Evolutionary conservation across 2,888 invertebrate genomes (phyloP), one percentile per base, ranked within the genome.

Genomic region (Willowsia nigromaculata): DNA sequence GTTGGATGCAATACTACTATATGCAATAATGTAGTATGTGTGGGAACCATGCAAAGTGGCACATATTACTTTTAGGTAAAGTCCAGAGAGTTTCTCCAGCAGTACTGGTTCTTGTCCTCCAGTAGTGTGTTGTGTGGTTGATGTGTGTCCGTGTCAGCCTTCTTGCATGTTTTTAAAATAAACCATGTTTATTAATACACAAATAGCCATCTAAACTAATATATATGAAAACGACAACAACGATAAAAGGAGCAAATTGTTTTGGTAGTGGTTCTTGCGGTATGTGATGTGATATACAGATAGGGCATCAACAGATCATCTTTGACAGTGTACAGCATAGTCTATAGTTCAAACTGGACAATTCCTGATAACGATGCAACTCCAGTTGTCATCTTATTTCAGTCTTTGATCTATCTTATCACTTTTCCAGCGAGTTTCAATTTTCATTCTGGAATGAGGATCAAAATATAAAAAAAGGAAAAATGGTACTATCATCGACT

Each of bases 21-120:
- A 40, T 25, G 25, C 56, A 22, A 56, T 25, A 25, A 50, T 50
- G 25, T 13, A 43, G 4, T 13, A 62, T 11, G 43, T 43, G 27
- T n/a, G 15, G 76, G 27, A 22, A 53, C 30, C 50, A 78, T 33
- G 33, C 33, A 53, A 78, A 78, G 50, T 53, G 33, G 50, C 76
- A 78, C 53, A 78, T 53, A 53, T 53, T 50, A n/a, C 33, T 30
- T 78, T 78, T 53, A n/a, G 25, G 40, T 43, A 43, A 71, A 40
- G 53, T 78, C 76, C 76, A 78, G 53, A 78, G 50, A 53, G 76
- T 78, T 78, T 78, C 53, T 78, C 76, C 76, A 78, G 76, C 76
- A 78, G 76, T 53, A n/a, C 33, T 53, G 53, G 30, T 78, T 78
- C 47, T 76, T 76, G 76, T 78, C 15, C 53, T 53, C 71, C 53